phyloP scores from a whole-genome alignment of 1,140 invertebrate genomes.

The Episyrphus balteatus region DNA sequence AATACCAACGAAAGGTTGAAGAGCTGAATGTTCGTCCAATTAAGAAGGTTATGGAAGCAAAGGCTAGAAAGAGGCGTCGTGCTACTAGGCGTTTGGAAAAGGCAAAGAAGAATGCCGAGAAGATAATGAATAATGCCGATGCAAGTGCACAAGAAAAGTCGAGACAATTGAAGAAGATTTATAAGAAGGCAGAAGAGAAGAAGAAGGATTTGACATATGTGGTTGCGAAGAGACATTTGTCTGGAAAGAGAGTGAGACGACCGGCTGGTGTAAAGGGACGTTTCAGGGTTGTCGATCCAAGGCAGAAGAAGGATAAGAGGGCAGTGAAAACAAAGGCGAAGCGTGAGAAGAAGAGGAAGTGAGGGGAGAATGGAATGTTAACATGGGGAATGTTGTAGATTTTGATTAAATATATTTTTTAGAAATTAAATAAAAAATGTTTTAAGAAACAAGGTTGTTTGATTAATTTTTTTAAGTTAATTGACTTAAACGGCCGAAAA shows the following conservation, averaged over 20 bases:
- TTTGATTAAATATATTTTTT: too few relatives aligned
- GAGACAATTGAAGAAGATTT: slow-evolving; percentile 81
- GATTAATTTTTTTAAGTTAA: too few relatives aligned
- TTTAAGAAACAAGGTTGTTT: too few relatives aligned
- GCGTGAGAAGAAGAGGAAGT: slow-evolving; percentile 9
- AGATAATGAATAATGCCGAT: slow-evolving; percentile 79
- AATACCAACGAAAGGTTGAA: slow-evolving; percentile 64
- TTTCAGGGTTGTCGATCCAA: slow-evolving; percentile 88
- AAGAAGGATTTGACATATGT: slow-evolving; percentile 91
- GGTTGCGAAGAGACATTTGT: slow-evolving; percentile 80
- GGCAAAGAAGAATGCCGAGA: slow-evolving; percentile 91
- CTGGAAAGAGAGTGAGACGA: slow-evolving; percentile 61
- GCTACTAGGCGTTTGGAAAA: slow-evolving; percentile 77
- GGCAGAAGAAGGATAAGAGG: slow-evolving; percentile 90
- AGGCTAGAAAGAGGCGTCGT: slow-evolving; percentile 90
- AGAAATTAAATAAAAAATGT: too few relatives aligned
- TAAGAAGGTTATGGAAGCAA: slow-evolving; percentile 97
- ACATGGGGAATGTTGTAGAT: too few relatives aligned
- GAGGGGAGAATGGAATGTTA: too few relatives aligned
- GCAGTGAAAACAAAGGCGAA: slow-evolving; percentile 51
- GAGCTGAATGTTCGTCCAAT: slow-evolving; percentile 90
- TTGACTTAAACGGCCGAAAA: too few relatives aligned
- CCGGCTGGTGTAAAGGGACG: slow-evolving; percentile 83
- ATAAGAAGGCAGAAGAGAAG: slow-evolving; percentile 80
- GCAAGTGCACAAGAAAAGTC: slow-evolving; percentile 85